Percentiles rank a stretch among this genome's conserved stretches.
These are phyloP conservation scores for Xylota segnis DNA, from an alignment of 2,888 invertebrate species.

Conservation along the genomic window DNA sequence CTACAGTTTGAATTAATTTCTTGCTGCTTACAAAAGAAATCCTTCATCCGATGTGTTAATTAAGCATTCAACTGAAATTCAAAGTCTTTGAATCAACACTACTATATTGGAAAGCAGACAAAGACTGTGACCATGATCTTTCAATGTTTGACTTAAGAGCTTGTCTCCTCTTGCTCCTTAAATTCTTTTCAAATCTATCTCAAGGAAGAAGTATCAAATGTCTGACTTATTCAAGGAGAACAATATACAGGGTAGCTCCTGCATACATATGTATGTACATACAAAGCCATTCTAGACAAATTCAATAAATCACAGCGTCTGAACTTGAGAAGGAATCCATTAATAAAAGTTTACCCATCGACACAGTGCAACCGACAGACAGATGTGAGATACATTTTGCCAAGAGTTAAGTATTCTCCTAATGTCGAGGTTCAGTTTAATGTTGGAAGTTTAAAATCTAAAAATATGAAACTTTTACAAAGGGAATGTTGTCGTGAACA, in stretches of 20 bases:
- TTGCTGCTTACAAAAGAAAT: not conserved
- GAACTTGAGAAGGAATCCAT: slow-evolving; percentile 3
- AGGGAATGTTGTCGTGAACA: not conserved
- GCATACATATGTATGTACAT: not conserved
- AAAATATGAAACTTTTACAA: not conserved
- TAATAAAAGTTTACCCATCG: slow-evolving; percentile 31
- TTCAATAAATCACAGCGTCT: slow-evolving; percentile 58
- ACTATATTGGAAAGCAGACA: slow-evolving; percentile 36
- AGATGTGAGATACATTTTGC: slow-evolving; percentile 11
- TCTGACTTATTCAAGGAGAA: slow-evolving; percentile 16
- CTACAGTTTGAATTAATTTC: not conserved
- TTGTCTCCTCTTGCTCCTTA: not conserved
- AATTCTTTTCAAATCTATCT: slow-evolving; percentile 44
- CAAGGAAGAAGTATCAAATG: slow-evolving; percentile 38
- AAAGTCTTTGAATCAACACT: slow-evolving; percentile 39
- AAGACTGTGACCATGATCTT: slow-evolving; percentile 1
- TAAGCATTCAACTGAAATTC: slow-evolving; percentile 44
- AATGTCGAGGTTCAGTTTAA: slow-evolving; percentile 6
- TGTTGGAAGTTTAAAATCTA: slow-evolving; percentile 9
- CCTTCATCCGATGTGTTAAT: slow-evolving; percentile 26
- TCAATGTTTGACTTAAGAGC: slow-evolving; percentile 8
- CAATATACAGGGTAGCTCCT: not conserved
- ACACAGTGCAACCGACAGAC: not conserved
- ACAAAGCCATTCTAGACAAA: slow-evolving; percentile 40
- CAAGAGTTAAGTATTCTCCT: not conserved